Base-by-base conservation (phyloP, 2,888 invertebrate genomes). In the Xestia sexstrigata region DNA sequence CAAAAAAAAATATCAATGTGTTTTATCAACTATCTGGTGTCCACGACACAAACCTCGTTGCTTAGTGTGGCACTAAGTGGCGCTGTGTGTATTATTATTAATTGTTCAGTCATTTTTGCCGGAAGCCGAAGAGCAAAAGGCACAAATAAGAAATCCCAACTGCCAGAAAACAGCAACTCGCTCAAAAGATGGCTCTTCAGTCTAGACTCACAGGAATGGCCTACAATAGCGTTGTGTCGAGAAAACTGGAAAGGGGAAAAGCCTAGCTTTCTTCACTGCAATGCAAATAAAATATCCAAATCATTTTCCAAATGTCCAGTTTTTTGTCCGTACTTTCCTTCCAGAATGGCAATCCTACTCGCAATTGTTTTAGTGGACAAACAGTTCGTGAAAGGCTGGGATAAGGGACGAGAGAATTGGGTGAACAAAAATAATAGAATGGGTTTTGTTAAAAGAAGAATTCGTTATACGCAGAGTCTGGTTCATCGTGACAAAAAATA, bases 341-440 rank as follows among this genome's bases (percentile, higher is more conserved):
- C 26, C 7, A 20, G 17, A n/a, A 26, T 26, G 42, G 42, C 42
- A 17, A 65, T 42, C 72, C 71, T 74, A 65, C 42, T 65, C 82
- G 81, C 91, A 91, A 93, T 93, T 93, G 92, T 93, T 93, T 92
- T 91, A 92, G 90, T 91, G 93, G 92, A 93, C 94, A 94, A 94
- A 94, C 93, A 94, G 93, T 93, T 92, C 91, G 89, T 79, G 71
- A 86, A 83, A 90, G 91, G 91, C 86, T 89, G 81, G 88, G 89
- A 90, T 75, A 78, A 90, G 90, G 90, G 90, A 85, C 87, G 30
- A 45, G 78, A 49, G 52, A 81, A 83, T 81, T 76, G 81, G 71
- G 66, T 74, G 70, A 78, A 66, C 72, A 81, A 69, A n/a, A 35
- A 68, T 75, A 80, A 73, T 70, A 63, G 66, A 66, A 84, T 82